Percentiles rank a stretch among this genome's conserved stretches.
Conservation (phyloP, 1,140 invertebrate species). For the Aradophagus sp. region DNA sequence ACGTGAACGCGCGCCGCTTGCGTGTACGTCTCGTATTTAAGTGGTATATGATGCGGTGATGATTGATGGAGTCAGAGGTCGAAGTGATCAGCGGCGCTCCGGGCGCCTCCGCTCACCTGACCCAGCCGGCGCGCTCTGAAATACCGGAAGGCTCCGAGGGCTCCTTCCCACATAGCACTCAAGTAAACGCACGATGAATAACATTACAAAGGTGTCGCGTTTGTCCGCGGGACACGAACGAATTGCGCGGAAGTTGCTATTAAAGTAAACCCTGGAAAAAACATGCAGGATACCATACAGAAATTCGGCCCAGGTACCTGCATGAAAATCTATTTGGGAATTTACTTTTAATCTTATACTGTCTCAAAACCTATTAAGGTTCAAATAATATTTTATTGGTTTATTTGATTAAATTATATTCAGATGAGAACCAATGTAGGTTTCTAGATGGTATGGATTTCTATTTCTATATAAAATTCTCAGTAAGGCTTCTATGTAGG, state of each 20-base stretch:
- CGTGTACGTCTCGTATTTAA: constrained; percentile 65
- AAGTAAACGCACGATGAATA: constrained; percentile 19
- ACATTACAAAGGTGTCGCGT: constrained; percentile 21
- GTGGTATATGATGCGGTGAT: constrained; percentile 74
- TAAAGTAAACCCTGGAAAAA: not conserved
- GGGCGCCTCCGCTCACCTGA: constrained; percentile 69
- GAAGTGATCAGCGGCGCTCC: constrained; percentile 73
- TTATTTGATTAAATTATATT: too few relatives aligned
- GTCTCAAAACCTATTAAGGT: too few relatives aligned
- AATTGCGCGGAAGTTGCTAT: constrained; percentile 7
- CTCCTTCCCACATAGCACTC: constrained; percentile 34
- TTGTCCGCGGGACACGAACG: constrained; percentile 21
- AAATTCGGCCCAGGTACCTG: too few relatives aligned
- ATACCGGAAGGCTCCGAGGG: constrained; percentile 52
- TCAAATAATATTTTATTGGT: too few relatives aligned
- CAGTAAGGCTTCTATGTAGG: too few relatives aligned
- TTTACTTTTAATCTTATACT: too few relatives aligned
- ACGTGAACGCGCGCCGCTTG: constrained; percentile 68
- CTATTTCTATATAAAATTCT: too few relatives aligned
- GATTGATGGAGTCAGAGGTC: constrained; percentile 73
- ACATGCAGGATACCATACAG: too few relatives aligned
- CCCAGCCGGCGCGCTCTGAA: constrained; percentile 54
- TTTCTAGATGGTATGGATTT: too few relatives aligned
- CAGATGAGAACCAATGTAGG: too few relatives aligned
- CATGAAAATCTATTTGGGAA: too few relatives aligned